Conservation (phyloP, 2,797 vertebrate genomes). For the Crocodylus rhombifer region DNA sequence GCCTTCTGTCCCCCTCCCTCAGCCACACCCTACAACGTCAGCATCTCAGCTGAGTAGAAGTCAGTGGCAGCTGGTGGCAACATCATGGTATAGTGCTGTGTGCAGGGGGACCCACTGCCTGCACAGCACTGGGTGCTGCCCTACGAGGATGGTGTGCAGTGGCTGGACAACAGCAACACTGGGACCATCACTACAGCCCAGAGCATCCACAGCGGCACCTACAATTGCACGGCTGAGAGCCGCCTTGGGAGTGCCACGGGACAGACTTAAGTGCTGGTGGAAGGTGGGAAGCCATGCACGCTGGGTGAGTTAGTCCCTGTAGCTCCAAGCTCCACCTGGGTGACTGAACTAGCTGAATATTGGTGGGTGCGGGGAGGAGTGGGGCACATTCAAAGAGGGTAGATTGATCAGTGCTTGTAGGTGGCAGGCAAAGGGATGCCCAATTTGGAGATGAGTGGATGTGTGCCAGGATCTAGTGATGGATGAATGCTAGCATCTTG, state of each 20-base stretch:
- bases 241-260: not conserved
- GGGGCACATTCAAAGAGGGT: too few relatives aligned
- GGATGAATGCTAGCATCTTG: too few relatives aligned
- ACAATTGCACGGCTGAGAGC: not conserved
- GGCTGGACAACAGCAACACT: accelerated
- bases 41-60: not conserved
- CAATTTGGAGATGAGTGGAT: too few relatives aligned
- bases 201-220: not conserved
- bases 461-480: too few relatives aligned
- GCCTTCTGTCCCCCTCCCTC: not conserved
- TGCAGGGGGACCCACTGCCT: conserved; percentile 67
- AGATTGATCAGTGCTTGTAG: too few relatives aligned
- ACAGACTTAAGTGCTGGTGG: accelerated
- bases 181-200: not conserved
- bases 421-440: too few relatives aligned
- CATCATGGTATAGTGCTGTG: not conserved
- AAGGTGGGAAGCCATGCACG: not conserved
- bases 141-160: not conserved
- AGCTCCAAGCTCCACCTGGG: too few relatives aligned
- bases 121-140: not conserved
- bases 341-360: too few relatives aligned
- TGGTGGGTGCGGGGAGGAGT: not conserved
- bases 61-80: not conserved
- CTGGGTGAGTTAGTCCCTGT: too few relatives aligned
- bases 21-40: not conserved